Base-by-base conservation (phyloP, 2,888 invertebrate genomes). In the Acronicta alni region DNA sequence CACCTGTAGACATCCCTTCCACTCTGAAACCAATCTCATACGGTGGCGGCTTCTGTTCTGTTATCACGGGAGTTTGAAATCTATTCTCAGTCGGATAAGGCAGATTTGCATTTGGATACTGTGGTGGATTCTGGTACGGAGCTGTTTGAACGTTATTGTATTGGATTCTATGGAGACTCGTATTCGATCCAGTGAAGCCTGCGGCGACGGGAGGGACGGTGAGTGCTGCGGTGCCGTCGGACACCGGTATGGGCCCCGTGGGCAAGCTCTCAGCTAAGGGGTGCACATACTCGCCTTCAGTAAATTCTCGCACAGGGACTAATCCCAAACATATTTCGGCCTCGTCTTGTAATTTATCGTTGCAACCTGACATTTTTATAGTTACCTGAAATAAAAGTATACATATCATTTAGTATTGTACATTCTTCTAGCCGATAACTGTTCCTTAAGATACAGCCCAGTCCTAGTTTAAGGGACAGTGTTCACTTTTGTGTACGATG, bases 341-440 rank as follows among this genome's bases (percentile, higher is more conserved):
- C 51, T 89, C 88, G 18, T 90, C 91, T 55, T 82, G 72, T 4
- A 87, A 20, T 2, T 87, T 84, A 18, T 86, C 85, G 63, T 83
- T 87, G 73, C 90, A 92, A 1, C 90, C 92, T 0, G 91, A 84
- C n/a, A 89, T 46, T 63, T 84, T 83, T 51, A 91, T 60, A 54
- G 67, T 86, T 14, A 84, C 80, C 92, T 92, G 79, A 12, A 82
- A 81, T 58, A 43, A 14, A n/a, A 43, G 16, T 23, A n/a, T 15
- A 20, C 5, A 1, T 38, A 37, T 4, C 5, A 20, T n/a, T n/a
- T n/a, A n/a, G n/a, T n/a, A n/a, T n/a, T n/a, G n/a, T n/a, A n/a
- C n/a, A n/a, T n/a, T n/a, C n/a, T n/a, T n/a, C n/a, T n/a, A n/a
- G n/a, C n/a, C n/a, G n/a, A n/a, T n/a, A n/a, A n/a, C n/a, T n/a